Base-by-base conservation (phyloP, 2,113 vertebrate species). In the Atractosteus spatula region DNA sequence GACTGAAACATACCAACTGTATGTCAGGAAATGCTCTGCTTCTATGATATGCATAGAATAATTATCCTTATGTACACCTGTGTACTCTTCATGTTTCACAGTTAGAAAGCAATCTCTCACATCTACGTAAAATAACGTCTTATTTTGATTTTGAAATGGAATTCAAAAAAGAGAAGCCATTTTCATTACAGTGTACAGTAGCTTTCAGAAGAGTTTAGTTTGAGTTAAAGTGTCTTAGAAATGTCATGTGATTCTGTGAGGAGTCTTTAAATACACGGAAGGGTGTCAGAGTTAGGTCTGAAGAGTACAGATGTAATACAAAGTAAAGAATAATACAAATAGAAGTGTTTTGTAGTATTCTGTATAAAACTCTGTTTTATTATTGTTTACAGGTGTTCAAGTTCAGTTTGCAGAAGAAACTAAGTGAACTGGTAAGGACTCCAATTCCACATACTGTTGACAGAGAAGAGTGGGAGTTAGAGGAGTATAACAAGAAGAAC, bases 321-420 rank as follows among this genome's bases (percentile, higher is more conserved):
- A 71, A 72, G 8, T 8, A 55, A 45, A 62, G 8, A 14, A 62
- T n/a, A 16, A 70, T 62, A 64, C 6, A 14, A 13, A 55, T 70
- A 41, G 55, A 66, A 17, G 51, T 71, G 45, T 71, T 54, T 79
- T 29, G 1, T 29, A 29, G 1, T 29, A 1, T 29, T 29, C 29
- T 29, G 29, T 1, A 29, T 29, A 29, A 29, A 1, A 29, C 29
- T 81, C 7, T 12, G 4, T 73, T 85, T 71, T 83, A 69, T 71
- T 84, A 51, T 71, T 77, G 41, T 91, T 93, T 87, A 77, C 92
- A 99, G 97, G 87, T 98, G 90, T 92, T 93, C 83, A 96, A 97
- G 83, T 97, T 93, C 89, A 93, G 89, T 88, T 93, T 97, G 84
- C 92, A 97, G 89, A 98, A 97, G 92, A 97, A 94, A 90, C 83